Base-by-base conservation (phyloP, 2,113 vertebrate species). In the Suricata suricatta region DNA sequence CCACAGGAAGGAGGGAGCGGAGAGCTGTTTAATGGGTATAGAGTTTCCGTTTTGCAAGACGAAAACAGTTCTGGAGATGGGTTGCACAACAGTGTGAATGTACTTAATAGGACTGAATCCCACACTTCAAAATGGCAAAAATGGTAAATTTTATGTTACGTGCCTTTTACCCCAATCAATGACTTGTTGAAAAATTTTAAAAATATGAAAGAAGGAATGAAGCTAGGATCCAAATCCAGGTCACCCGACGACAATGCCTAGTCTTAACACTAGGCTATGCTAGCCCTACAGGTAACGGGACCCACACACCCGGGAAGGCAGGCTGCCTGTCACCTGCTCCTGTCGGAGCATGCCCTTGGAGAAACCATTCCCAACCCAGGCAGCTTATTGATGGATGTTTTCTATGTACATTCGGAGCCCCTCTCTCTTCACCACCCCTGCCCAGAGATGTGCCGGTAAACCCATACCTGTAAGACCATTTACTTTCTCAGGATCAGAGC, bases 1-100 rank as follows among this genome's bases (percentile, higher is more conserved):
- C 38, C 10, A 11, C 9, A 17, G 38, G 63, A 35, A 79, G 33
- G 33, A 16, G 33, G 16, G 60, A 63, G 47, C 0, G 4, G 29
- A 38, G 44, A 17, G 21, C 17, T 38, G 76, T 82, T 76, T 50
- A 33, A 80, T 66, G 71, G 50, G 33, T 41, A 35, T 5, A 76
- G 54, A 87, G 76, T 93, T 96, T 90, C 81, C n/a, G 66, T 77
- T 95, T 97, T 95, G 52, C 63, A 97, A 89, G 79, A 82, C 25
- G 27, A 64, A 79, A 66, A 79, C 31, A 50, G 16, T 69, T 69
- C 66, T 57, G 64, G 52, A 88, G 64, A 44, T 19, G 33, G 10
- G 41, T 52, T 80, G 74, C 23, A 31, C 76, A 87, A 60, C 3
- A 15, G 1, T 19, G 54, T 47, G 74, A 60, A 54, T 68, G 17